Conservation (phyloP, 2,888 invertebrate genomes). For the Drosophila hawaiiensis region DNA sequence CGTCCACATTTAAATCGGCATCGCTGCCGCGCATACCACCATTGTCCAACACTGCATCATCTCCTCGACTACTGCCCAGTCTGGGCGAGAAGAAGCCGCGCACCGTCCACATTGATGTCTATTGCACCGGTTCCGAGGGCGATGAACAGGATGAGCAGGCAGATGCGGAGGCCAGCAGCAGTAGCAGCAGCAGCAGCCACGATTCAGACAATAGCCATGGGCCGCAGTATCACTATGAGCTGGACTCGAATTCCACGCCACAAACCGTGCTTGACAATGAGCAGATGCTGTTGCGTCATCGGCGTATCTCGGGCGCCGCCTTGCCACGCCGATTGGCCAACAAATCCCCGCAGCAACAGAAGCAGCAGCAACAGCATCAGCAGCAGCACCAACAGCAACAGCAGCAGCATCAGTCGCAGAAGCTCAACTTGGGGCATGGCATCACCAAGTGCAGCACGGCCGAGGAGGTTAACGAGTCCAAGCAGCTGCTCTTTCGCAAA, state of each 20-base stretch:
- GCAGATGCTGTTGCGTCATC: conserved; percentile 87
- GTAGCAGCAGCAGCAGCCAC: conserved; percentile 68
- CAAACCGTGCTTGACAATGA: conserved; percentile 89
- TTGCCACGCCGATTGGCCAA: conserved; percentile 85
- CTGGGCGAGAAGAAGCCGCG: conserved; percentile 86
- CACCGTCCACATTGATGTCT: conserved; percentile 91
- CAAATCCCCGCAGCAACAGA: conserved; percentile 29
- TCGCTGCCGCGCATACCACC: conserved; percentile 82
- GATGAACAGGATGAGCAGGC: conserved; percentile 84
- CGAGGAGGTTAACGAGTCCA: conserved; percentile 85
- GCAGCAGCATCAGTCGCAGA: conserved; percentile 21
- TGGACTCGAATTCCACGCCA: conserved; percentile 87
- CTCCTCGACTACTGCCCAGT: conserved; percentile 43
- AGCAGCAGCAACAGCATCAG: conserved; percentile 21
- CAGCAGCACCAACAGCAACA: conserved; percentile 9
- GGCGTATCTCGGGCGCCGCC: conserved; percentile 84
- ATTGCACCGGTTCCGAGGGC: conserved; percentile 89
- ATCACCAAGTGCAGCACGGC: conserved; percentile 85
- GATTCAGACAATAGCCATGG: conserved; percentile 60
- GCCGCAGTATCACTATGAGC: conserved; percentile 63
- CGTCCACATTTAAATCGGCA: conserved; percentile 82
- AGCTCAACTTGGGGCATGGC: conserved; percentile 82
- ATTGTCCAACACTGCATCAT: conserved; percentile 43
- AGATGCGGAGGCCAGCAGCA: conserved; percentile 76
- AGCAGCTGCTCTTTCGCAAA: conserved; percentile 85